Evolutionary conservation across 2,888 invertebrate species (phyloP).

Genomic region (Antitype chi): DNA sequence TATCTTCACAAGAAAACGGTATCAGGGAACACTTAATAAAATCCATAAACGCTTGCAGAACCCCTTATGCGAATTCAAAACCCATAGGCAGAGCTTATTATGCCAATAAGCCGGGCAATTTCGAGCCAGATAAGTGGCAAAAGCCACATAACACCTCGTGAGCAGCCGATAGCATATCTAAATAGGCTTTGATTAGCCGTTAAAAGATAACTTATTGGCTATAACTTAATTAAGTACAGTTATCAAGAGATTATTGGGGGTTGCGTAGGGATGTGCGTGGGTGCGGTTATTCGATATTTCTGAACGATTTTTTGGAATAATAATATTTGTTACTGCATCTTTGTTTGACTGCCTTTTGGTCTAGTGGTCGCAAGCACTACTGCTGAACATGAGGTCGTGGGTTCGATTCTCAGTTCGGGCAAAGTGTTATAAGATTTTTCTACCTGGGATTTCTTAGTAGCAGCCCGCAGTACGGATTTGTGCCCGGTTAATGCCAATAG

Average conservation of each 20-base stretch:
- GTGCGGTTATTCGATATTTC: constrained; percentile 12
- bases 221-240: constrained; percentile 64
- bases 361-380: no score
- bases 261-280: constrained; percentile 42
- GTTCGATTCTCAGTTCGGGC: no score
- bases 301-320: background rate
- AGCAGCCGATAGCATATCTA: constrained; percentile 60
- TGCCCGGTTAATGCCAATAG: no score
- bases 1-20: constrained; percentile 40
- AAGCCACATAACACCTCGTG: constrained; percentile 57
- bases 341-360: no score
- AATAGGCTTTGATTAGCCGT: constrained; percentile 64
- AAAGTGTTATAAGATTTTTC: no score
- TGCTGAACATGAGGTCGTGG: no score
- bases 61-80: constrained; percentile 45
- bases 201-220: constrained; percentile 64
- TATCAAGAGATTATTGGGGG: constrained; percentile 56
- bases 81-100: constrained; percentile 51
- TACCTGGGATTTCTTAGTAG: no score
- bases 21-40: constrained; percentile 48
- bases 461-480: no score
- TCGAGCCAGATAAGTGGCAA: constrained; percentile 51
- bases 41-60: constrained; percentile 49
- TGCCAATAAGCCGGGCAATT: constrained; percentile 57
- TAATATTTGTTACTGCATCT: no score